phyloP scores from a whole-genome alignment of 2,113 vertebrate species.

The Glaucomys volans region DNA sequence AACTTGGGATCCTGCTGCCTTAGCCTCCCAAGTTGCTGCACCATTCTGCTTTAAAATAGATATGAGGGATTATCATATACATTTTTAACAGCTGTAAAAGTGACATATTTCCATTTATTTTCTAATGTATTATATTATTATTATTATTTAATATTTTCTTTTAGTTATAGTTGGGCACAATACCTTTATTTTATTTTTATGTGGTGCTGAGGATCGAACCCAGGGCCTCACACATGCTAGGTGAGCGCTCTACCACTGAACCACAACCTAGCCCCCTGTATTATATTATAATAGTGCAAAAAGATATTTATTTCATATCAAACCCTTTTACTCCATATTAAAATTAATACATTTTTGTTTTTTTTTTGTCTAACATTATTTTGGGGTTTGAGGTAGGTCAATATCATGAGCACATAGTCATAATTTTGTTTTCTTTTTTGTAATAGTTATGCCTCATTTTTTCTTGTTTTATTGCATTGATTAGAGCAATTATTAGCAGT shows the following conservation, averaged over 20 bases:
- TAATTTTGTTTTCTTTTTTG: background rate
- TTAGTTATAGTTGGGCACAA: too few species aligned
- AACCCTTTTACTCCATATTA: background rate
- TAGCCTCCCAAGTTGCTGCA: too few species aligned
- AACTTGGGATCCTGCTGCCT: too few species aligned
- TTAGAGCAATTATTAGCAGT: background rate
- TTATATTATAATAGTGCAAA: background rate
- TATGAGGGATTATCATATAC: background rate
- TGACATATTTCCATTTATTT: slow-evolving; percentile 12
- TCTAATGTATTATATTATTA: too few species aligned
- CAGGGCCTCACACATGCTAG: too few species aligned
- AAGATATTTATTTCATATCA: background rate
- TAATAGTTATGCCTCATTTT: background rate
- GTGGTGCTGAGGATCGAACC: too few species aligned
- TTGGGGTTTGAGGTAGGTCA: background rate
- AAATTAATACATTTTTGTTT: background rate
- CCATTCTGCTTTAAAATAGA: background rate
- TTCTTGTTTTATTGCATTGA: background rate
- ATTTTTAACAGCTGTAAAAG: slow-evolving; percentile 15
- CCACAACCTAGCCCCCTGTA: too few species aligned
- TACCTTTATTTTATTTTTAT: too few species aligned
- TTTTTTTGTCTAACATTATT: background rate
- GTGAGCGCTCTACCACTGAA: too few species aligned
- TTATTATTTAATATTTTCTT: too few species aligned
- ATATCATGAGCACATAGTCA: background rate